These are phyloP conservation scores for Nomada fabriciana DNA, from an alignment of 2,888 invertebrate genomes.

Conservation along the genomic window DNA sequence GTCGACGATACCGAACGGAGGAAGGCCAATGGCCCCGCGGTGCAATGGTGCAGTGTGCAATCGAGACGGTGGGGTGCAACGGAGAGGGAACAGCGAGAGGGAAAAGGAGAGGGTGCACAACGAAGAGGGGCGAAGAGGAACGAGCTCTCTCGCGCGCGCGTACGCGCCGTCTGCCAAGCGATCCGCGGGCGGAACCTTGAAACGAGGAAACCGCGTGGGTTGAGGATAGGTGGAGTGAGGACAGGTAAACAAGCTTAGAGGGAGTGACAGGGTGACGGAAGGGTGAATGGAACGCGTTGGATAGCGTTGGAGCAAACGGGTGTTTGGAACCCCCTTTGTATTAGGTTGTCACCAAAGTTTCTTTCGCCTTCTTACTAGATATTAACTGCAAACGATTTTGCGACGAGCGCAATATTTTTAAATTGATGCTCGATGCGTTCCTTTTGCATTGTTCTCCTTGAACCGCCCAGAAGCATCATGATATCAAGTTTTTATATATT, in stretches of 20 bases:
- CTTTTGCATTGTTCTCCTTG: no score
- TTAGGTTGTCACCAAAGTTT: no score
- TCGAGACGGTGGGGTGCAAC: conserved; percentile 49
- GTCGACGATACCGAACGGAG: conserved; percentile 64
- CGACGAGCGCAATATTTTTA: no score
- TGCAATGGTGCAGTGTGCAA: conserved; percentile 80
- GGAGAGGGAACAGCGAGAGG: neutral
- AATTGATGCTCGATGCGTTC: no score
- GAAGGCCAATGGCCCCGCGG: conserved; percentile 76
- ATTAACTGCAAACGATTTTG: no score
- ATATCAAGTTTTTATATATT: no score
- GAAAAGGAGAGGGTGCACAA: neutral
- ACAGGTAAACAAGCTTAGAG: conserved; percentile 11
- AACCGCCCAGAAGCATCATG: no score
- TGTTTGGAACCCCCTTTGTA: no score
- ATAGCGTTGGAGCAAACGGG: no score
- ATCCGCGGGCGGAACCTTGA: conserved; percentile 67
- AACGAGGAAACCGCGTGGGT: conserved; percentile 74
- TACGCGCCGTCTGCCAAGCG: conserved; percentile 40
- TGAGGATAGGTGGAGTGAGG: conserved; percentile 27
- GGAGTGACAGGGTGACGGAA: neutral
- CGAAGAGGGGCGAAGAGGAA: conserved; percentile 4
- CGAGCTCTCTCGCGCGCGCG: conserved; percentile 16
- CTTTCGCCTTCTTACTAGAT: no score
- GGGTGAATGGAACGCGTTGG: neutral